Percentiles rank a stretch among this genome's conserved stretches.
phyloP scores from a whole-genome alignment of 2,797 vertebrate species.

The Rhinichthys osculus region DNA sequence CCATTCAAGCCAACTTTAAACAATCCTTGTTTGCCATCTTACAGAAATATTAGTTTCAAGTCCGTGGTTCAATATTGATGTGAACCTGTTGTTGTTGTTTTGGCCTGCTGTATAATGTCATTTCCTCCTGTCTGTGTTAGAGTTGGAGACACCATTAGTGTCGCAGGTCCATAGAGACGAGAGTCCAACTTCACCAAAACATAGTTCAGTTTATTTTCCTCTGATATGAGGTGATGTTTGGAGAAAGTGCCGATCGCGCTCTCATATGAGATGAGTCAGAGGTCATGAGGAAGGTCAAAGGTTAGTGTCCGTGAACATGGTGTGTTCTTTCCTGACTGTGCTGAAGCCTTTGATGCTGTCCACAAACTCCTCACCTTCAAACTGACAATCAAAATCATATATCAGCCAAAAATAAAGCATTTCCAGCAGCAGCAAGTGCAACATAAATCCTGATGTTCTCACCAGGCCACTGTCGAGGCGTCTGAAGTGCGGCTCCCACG shows the following conservation, averaged over 20 bases:
- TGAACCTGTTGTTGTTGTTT: neutral
- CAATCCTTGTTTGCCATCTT: neutral
- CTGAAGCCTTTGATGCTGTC: conserved; percentile 96
- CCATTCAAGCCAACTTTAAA: neutral
- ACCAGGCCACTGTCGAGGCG: conserved; percentile 90
- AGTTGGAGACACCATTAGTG: neutral
- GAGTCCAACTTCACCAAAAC: neutral
- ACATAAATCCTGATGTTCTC: conserved; percentile 64
- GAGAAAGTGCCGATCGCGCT: neutral
- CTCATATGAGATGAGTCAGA: conserved; percentile 67
- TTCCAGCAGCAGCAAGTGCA: neutral
- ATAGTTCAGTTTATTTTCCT: neutral
- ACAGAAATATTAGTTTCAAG: neutral
- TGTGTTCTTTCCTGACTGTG: conserved; percentile 95
- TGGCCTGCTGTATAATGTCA: neutral
- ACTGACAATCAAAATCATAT: conserved; percentile 71
- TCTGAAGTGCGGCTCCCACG: conserved; percentile 87
- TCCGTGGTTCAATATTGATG: neutral
- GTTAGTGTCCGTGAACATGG: conserved; percentile 95
- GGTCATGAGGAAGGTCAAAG: conserved; percentile 75
- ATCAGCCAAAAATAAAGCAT: neutral
- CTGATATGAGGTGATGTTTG: neutral
- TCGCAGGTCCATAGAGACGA: neutral
- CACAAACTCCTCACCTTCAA: conserved; percentile 92
- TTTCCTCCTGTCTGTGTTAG: neutral